Evolutionary conservation across 2,888 invertebrate species (phyloP).

Genomic region (Elmis aenea): DNA sequence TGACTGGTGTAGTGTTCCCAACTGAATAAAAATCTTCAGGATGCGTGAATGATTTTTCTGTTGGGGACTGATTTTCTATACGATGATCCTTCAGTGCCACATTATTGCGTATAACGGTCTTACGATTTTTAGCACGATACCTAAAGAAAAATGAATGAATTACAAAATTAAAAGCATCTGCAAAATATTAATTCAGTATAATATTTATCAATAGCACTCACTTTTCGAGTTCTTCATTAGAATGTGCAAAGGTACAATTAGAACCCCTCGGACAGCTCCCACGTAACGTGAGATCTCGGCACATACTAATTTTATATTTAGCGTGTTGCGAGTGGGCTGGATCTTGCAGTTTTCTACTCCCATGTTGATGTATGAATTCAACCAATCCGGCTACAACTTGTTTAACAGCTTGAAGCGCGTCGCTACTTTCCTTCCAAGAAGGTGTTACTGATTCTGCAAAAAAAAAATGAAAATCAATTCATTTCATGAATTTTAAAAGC

Average conservation of each 20-base stretch:
- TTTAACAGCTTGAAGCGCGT: slow-evolving; percentile 63
- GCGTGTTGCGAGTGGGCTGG: slow-evolving; percentile 56
- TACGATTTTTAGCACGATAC: slow-evolving; percentile 62
- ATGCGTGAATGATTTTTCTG: slow-evolving; percentile 28
- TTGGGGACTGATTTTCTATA: slow-evolving; percentile 37
- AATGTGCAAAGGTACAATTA: slow-evolving; percentile 89
- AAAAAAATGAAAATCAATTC: slow-evolving; percentile 6
- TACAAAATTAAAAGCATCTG: no score
- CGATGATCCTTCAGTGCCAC: slow-evolving; percentile 29
- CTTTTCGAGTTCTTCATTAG: slow-evolving; percentile 85
- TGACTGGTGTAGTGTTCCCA: slow-evolving; percentile 33
- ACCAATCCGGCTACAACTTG: slow-evolving; percentile 72
- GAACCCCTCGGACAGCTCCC: slow-evolving; percentile 81
- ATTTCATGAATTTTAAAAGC: no score
- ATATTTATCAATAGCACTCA: slow-evolving; percentile 5
- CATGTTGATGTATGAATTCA: slow-evolving; percentile 71
- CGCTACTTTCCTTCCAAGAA: slow-evolving; percentile 60
- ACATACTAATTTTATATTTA: slow-evolving; percentile 88
- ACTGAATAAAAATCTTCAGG: slow-evolving; percentile 40
- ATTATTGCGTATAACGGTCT: slow-evolving; percentile 45
- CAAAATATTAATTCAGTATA: no score
- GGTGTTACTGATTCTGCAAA: slow-evolving; percentile 56
- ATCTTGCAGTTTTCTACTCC: slow-evolving; percentile 60
- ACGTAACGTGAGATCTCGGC: slow-evolving; percentile 74
- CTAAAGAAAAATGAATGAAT: slow-evolving; percentile 37